Conservation (phyloP, 2,113 vertebrate genomes). For the Hoplias malabaricus region DNA sequence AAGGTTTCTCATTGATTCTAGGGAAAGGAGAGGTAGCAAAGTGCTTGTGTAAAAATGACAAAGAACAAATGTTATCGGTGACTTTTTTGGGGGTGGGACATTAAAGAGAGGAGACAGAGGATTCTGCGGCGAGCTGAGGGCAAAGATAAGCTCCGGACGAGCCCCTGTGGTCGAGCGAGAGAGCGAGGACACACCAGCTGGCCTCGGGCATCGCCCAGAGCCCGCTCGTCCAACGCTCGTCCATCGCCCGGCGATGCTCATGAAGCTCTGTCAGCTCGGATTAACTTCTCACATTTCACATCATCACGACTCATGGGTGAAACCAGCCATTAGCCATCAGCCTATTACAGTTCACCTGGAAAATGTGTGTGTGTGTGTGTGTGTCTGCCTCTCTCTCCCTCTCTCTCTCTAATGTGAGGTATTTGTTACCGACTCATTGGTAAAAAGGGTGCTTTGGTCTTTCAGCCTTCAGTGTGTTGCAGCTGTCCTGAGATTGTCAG, state of each 20-base stretch:
- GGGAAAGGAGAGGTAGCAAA: too few species aligned
- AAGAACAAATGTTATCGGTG: too few species aligned
- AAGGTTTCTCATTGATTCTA: too few species aligned
- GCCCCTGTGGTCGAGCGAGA: background rate
- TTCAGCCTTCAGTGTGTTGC: background rate
- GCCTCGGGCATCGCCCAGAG: slow-evolving; percentile 33
- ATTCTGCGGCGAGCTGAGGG: background rate
- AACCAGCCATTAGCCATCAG: slow-evolving; percentile 26
- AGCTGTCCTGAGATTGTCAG: slow-evolving; percentile 22
- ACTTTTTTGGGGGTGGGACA: background rate
- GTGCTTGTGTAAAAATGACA: too few species aligned
- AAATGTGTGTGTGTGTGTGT: background rate
- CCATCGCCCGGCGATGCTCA: slow-evolving; percentile 34
- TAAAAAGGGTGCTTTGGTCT: slow-evolving; percentile 8
- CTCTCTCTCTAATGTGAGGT: background rate
- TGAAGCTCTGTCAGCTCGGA: slow-evolving; percentile 35
- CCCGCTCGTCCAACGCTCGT: slow-evolving; percentile 50
- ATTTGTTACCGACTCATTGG: slow-evolving; percentile 16
- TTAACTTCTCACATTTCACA: slow-evolving; percentile 40
- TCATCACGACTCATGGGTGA: background rate
- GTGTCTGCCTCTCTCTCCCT: background rate
- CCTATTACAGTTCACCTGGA: slow-evolving; percentile 28
- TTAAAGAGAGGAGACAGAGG: background rate
- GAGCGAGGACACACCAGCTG: background rate
- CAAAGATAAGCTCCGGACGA: background rate